Conservation (phyloP, 2,888 invertebrate species). For the Xanthia icteritia region DNA sequence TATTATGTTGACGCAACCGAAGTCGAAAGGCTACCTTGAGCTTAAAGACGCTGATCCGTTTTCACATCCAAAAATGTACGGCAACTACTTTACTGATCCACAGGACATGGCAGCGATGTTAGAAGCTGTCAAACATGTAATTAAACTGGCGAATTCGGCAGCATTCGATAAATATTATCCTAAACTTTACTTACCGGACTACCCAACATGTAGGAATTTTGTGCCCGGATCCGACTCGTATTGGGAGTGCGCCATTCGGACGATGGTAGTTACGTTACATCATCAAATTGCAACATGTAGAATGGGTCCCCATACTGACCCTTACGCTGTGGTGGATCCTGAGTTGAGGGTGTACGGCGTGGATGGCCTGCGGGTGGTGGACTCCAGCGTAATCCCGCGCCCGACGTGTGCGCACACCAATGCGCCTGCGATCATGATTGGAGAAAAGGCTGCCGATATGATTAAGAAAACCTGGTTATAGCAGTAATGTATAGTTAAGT, state of each 20-base stretch:
- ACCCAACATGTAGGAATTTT: conserved; percentile 88
- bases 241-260: conserved; percentile 93
- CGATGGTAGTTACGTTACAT: conserved; percentile 89
- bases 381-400: conserved; percentile 92
- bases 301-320: conserved; percentile 92
- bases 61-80: conserved; percentile 94
- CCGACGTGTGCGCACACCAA: conserved; percentile 92
- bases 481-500: conserved; percentile 33
- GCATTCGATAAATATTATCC: conserved; percentile 91
- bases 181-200: conserved; percentile 86
- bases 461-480: conserved; percentile 90
- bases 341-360: conserved; percentile 92
- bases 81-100: conserved; percentile 94
- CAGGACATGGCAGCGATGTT: conserved; percentile 91
- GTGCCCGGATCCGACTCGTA: conserved; percentile 91
- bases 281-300: conserved; percentile 92
- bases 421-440: conserved; percentile 93
- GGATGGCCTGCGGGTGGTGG: conserved; percentile 91
- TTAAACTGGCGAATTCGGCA: conserved; percentile 90
- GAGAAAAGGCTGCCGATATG: conserved; percentile 93
- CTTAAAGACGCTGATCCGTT: conserved; percentile 94
- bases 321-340: conserved; percentile 92
- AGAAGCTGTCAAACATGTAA: conserved; percentile 91
- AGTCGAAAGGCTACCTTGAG: conserved; percentile 93
- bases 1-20: conserved; percentile 93